These are phyloP conservation scores for Pangasius mekongensis DNA, from an alignment of 2,797 vertebrate genomes.

Conservation along the genomic window DNA sequence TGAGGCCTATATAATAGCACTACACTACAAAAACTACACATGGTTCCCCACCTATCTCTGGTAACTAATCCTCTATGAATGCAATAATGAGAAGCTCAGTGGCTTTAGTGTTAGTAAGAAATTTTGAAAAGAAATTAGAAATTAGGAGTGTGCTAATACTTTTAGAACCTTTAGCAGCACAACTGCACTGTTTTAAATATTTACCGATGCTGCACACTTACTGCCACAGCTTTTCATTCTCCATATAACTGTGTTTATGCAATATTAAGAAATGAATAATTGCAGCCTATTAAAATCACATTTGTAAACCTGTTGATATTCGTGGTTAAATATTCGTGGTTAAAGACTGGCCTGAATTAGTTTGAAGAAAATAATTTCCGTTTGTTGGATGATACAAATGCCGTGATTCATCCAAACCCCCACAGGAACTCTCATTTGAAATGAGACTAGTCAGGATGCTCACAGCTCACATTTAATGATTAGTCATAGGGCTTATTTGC, in stretches of 20 bases:
- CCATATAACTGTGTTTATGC: conserved; percentile 3
- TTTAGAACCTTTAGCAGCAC: background rate
- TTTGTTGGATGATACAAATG: conserved; percentile 27
- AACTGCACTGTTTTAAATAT: conserved; percentile 1
- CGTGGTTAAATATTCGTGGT: conserved; percentile 14
- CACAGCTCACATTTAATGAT: conserved; percentile 35
- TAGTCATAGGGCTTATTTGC: conserved; percentile 37
- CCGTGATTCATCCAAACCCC: conserved; percentile 39
- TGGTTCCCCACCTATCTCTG: background rate
- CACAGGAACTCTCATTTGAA: conserved; percentile 36
- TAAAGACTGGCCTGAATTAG: conserved; percentile 21
- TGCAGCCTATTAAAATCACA: conserved; percentile 28
- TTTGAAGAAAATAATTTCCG: conserved; percentile 19
- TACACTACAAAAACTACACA: background rate
- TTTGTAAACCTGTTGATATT: conserved; percentile 16
- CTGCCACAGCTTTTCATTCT: background rate
- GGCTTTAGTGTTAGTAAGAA: background rate
- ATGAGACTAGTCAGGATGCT: conserved; percentile 39
- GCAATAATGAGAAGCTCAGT: background rate
- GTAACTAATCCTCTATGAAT: background rate
- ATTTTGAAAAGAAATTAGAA: background rate
- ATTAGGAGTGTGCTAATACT: background rate
- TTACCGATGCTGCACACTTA: background rate
- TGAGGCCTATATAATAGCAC: background rate
- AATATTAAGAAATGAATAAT: conserved; percentile 18